Conservation (phyloP, 2,113 vertebrate species). For the Mesitornis unicolor region DNA sequence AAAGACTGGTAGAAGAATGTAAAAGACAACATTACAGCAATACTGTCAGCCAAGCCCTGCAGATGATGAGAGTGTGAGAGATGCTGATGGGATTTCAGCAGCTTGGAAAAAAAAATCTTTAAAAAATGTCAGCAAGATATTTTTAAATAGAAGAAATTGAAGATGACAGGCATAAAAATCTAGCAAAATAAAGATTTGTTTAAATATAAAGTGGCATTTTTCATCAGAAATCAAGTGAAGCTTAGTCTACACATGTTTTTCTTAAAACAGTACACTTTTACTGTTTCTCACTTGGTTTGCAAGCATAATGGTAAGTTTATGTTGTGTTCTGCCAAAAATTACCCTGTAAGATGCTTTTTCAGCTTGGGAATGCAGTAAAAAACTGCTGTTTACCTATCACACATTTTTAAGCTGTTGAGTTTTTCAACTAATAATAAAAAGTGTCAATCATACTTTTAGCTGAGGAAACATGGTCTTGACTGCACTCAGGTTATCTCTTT, state of each 20-base stretch:
- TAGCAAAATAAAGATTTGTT: not conserved
- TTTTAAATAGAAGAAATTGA: not conserved
- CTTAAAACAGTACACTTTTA: not conserved
- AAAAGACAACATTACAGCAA: not conserved
- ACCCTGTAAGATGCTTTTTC: not conserved
- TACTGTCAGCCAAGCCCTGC: not conserved
- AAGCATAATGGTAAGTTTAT: not conserved
- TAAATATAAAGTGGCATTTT: not conserved
- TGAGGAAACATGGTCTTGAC: not conserved
- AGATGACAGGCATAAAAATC: not conserved
- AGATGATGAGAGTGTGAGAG: not conserved
- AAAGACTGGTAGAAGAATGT: not conserved
- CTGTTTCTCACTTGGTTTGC: not conserved
- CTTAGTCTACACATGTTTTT: not conserved
- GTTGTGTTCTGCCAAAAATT: not conserved
- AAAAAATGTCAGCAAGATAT: not conserved
- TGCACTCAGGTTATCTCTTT: not conserved
- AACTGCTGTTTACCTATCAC: not conserved
- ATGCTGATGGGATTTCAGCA: not conserved
- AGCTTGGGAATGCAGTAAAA: not conserved
- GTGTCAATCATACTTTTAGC: conserved; percentile 10
- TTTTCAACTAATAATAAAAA: conserved; percentile 23
- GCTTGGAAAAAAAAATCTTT: not conserved
- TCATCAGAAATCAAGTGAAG: not conserved
- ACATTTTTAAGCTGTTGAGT: not conserved